A percentile compares a stretch with the other conserved stretches of the same genome.
phyloP scores from a whole-genome alignment of 1,140 invertebrate genomes.

The Diabrotica virgifera region DNA sequence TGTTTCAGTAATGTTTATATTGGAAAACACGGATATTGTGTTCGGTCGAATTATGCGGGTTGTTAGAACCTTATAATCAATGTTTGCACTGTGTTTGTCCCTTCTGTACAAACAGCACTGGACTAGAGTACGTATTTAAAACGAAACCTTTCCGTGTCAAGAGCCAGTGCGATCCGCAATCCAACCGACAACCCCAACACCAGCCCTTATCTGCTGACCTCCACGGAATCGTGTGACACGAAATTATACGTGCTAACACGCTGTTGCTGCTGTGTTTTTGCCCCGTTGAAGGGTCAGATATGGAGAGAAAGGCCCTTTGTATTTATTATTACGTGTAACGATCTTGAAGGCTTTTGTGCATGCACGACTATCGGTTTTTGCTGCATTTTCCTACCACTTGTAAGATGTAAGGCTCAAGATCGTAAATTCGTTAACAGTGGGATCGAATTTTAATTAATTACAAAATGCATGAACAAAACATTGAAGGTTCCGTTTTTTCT shows the following conservation, averaged over 20 bases:
- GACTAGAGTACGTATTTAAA: not conserved
- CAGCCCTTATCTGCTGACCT: not conserved
- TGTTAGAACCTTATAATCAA: too few species aligned
- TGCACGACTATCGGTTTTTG: not conserved
- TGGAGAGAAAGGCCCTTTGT: not conserved
- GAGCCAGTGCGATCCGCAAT: not conserved
- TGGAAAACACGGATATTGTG: too few species aligned
- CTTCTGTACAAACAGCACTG: too few species aligned
- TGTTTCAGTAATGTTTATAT: too few species aligned
- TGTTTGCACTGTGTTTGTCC: too few species aligned
- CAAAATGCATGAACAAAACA: too few species aligned
- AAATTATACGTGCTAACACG: slow-evolving; percentile 10
- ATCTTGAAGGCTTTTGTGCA: not conserved
- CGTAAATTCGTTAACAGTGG: too few species aligned
- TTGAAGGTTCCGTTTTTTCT: too few species aligned
- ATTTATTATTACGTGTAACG: slow-evolving; percentile 3
- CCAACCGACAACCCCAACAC: not conserved
- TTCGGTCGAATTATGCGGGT: too few species aligned
- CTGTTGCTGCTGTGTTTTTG: slow-evolving; percentile 6
- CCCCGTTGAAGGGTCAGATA: not conserved
- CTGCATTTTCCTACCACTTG: not conserved
- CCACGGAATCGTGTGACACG: not conserved
- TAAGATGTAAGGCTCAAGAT: too few species aligned
- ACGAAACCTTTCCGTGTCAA: not conserved
- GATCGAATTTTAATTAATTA: too few species aligned